Conservation (phyloP, 2,888 invertebrate species). For the Netelia virgata region DNA sequence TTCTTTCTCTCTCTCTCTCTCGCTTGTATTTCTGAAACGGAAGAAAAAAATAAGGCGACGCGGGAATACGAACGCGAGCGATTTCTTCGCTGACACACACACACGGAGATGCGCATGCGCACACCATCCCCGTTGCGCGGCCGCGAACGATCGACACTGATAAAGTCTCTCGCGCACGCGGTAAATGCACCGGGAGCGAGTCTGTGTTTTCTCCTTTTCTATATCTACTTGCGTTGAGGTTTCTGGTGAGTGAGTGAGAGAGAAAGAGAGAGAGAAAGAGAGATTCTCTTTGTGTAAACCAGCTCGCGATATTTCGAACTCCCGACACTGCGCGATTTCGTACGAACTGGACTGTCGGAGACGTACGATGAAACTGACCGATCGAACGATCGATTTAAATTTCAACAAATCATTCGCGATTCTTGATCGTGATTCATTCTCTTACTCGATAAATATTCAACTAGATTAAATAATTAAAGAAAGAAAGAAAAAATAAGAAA, state of each 20-base stretch:
- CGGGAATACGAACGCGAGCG: too few relatives aligned
- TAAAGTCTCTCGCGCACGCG: slow-evolving; percentile 84
- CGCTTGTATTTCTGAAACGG: slow-evolving; percentile 59
- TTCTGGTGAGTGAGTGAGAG: too few relatives aligned
- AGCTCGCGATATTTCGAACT: background rate
- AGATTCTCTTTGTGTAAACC: slow-evolving; percentile 41
- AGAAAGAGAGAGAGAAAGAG: background rate
- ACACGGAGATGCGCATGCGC: slow-evolving; percentile 19
- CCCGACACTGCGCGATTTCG: background rate
- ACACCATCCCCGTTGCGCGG: slow-evolving; percentile 41
- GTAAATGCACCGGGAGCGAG: slow-evolving; percentile 62
- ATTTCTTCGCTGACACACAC: too few relatives aligned
- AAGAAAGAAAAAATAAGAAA: too few relatives aligned
- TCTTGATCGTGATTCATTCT: too few relatives aligned
- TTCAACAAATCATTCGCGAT: too few relatives aligned
- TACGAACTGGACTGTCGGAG: too few relatives aligned
- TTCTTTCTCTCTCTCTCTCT: slow-evolving; percentile 19
- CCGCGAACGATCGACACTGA: slow-evolving; percentile 85
- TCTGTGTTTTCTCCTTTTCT: slow-evolving; percentile 40
- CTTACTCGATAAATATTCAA: too few relatives aligned
- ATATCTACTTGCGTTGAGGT: slow-evolving; percentile 1
- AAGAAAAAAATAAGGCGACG: background rate
- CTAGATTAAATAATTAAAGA: too few relatives aligned
- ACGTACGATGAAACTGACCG: too few relatives aligned
- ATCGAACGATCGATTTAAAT: too few relatives aligned